Evolutionary conservation across 2,113 vertebrate species (phyloP), one percentile per base, ranked within the genome.

Genomic region (Mungos mungo): DNA sequence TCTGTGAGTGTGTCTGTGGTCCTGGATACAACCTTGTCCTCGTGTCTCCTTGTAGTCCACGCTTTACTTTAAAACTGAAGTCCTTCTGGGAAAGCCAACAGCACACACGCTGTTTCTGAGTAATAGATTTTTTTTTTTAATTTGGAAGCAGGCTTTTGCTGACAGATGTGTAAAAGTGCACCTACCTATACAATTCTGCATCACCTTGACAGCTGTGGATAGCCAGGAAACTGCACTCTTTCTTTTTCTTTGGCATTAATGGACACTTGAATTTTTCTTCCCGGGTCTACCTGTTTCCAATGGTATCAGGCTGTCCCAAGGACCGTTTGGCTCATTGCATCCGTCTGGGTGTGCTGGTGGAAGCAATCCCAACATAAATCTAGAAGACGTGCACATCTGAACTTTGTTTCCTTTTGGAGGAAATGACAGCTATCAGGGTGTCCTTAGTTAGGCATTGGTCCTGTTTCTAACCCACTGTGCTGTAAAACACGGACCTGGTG

Each of bases 141-240:
- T 97, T 97, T 97, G 96, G 97, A 98, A 96, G 94, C 14, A 81
- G 96, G 84, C 90, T 98, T 98, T 97, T 98, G 95, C 94, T 97
- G 97, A 93, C 97, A 98, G 95, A 97, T 97, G 97, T 92, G 65
- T 82, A 95, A 97, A 98, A 95, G 89, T 87, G 16, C 54, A 47
- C 45, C 60, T 93, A 94, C 96, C 92, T 97, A 74, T 65, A 87
- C 96, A 97, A 66, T 77, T 97, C 96, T 93, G 95, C 65, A 80
- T 88, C 3, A 41, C 98, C 90, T 86, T 87, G 97, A 96, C 97
- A 98, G 93, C 98, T 98, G 96, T 93, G 87, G 57, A 4, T 89
- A 86, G 96, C 12, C 38, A 90, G 97, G 94, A 96, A 97, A 84
- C 89, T 23, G 76, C 97, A 71, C 81, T 95, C 35, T 92, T 98